A percentile compares a stretch with the other conserved stretches of the same genome.
Evolutionary conservation across 2,888 invertebrate species (phyloP).

Genomic region (Theodoxus fluviatilis): DNA sequence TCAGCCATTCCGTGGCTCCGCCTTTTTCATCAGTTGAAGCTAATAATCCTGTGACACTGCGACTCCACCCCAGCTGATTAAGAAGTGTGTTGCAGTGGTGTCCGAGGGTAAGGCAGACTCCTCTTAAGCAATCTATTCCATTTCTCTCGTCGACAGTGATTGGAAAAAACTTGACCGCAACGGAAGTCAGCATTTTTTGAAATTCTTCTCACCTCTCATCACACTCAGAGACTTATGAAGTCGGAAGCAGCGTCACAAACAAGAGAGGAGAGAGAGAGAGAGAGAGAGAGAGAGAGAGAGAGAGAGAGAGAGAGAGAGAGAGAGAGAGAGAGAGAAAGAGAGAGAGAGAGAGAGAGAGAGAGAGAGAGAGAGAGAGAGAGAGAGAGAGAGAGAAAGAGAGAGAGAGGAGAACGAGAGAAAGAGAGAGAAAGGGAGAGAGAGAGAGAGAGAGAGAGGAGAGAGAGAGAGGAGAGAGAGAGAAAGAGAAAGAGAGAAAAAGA

Average conservation of each 20-base stretch:
- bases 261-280: background rate
- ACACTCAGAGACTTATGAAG: background rate
- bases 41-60: no score
- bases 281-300: background rate
- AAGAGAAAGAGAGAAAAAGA: constrained; percentile 20
- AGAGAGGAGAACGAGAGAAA: background rate
- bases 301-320: constrained; percentile 21
- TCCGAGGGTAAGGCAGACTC: background rate
- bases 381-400: constrained; percentile 1
- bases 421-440: background rate
- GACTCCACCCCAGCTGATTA: no score
- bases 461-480: background rate
- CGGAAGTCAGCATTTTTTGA: constrained; percentile 21
- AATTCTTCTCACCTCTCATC: background rate
- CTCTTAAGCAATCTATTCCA: background rate
- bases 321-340: constrained; percentile 5
- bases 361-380: constrained; percentile 19
- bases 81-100: no score
- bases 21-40: no score
- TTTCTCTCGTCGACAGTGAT: constrained; percentile 21
- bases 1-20: no score
- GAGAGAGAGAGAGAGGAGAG: background rate
- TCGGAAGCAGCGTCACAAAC: background rate
- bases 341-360: constrained; percentile 18
- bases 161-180: no score